Evolutionary conservation across 2,113 vertebrate genomes (phyloP), one percentile per base, ranked within the genome.

Genomic region (Chlorodrepanis virens): DNA sequence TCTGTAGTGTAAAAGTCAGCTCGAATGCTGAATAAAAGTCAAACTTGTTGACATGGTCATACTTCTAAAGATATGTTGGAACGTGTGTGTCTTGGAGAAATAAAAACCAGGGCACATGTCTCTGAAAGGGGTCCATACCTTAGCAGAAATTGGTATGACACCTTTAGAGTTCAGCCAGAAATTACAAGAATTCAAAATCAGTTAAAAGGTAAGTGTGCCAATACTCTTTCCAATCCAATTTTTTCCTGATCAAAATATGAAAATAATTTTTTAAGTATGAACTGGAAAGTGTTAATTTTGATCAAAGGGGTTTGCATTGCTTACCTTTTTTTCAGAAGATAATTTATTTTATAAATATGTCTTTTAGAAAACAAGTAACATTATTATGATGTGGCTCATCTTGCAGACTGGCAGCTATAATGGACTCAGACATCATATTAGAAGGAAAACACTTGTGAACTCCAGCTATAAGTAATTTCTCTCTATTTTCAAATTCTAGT

Each of bases 1-100:
- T 87, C 2, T 0, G 24, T 79, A 31, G 4, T 0, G 0, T 42
- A 64, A 78, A 81, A 69, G 3, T 39, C 4, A 63, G 31, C 33
- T 70, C 1, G 4, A 50, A 40, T 56, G 64, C 40, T 27, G 35
- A 81, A 75, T 14, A 5, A 14, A 78, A 84, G 29, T n/a, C 56
- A 78, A 74, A 78, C 4, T 78, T 42, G 12, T 67, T 56, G 53
- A 64, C 0, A 0, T 39, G 17, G 47, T 45, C 37, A n/a, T 53
- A 22, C 17, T 49, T 60, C 23, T 35, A 39, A 77, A 76, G 12
- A 39, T 22, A 29, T 16, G 27, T 31, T 11, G 25, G 39, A 83
- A 49, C 0, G 0, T 29, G 5, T 23, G 22, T 45, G 6, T 35
- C 68, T 65, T 45, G 42, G 20, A 77, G 80, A 79, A 80, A 25